Base-by-base conservation (phyloP, 2,113 vertebrate species). In the Tamias sibiricus region DNA sequence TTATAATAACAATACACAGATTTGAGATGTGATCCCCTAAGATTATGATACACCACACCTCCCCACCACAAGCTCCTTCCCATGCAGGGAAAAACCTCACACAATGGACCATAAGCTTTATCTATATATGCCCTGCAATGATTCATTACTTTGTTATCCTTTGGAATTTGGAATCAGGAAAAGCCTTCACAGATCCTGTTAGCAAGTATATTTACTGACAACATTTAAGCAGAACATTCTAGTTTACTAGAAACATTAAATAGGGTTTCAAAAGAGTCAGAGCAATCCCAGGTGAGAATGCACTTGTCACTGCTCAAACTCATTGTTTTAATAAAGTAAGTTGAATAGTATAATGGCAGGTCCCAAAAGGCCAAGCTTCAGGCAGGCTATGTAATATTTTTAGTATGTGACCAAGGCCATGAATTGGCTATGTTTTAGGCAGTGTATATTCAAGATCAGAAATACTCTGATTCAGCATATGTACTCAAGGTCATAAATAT, bases 21-120 rank as follows among this genome's bases (percentile, higher is more conserved):
- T 64, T 76, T 77, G 8, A 1, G 0, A 1, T 8, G 11, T 24
- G 8, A 0, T 0, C 3, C 32, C 32, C 75, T 28, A 9, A 76
- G n/a, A 8, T 11, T 64, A 62, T n/a, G 49, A 3, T 20, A 19
- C 8, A 26, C 16, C 3, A 0, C n/a, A 10, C 85, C 10, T 74
- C 77, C 22, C 20, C 13, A 26, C 37, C n/a, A 47, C 42, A 85
- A 22, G 0, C 4, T 92, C 32, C n/a, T 57, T 74, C 22, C 10
- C 6, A 24, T 44, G 35, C 5, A 68, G 0, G 28, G 22, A 93
- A 49, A 54, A 11, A 2, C 16, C 11, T 11, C 26, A 69, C 8
- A 54, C 9, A 17, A 64, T 30, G 2, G 7, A 94, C 66, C 30
- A 35, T 12, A n/a, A n/a, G 35, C 35, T 62, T 62, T 28, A 11